Conservation (phyloP, 1,140 invertebrate species). For the Lepidurus apus region DNA sequence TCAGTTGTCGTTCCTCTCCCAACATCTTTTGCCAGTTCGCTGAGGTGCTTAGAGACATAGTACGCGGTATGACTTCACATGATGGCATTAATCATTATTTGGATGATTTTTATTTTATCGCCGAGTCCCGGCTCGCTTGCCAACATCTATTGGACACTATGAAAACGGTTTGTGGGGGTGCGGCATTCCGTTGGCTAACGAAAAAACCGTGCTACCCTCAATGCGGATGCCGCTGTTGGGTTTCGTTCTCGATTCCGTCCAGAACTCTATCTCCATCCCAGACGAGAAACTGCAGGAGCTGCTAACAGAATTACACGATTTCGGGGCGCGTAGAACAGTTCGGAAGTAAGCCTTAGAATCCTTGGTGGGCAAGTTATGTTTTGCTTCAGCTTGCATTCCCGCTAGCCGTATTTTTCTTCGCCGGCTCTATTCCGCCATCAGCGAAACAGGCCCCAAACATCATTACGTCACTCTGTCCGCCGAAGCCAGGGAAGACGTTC, state of each 20-base stretch:
- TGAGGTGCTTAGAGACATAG: background rate
- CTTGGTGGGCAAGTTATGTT: background rate
- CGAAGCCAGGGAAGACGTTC: background rate
- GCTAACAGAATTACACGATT: background rate
- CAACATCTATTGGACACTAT: background rate
- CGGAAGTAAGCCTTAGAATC: background rate
- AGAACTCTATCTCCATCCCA: background rate
- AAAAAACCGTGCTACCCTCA: background rate
- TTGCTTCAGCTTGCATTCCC: background rate
- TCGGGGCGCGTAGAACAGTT: background rate
- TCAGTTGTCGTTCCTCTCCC: background rate
- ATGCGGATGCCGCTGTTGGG: background rate
- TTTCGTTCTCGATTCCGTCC: background rate
- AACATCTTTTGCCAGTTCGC: background rate
- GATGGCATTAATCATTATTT: background rate
- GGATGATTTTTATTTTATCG: background rate
- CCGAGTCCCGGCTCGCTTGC: background rate
- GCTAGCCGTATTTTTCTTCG: slow-evolving; percentile 4
- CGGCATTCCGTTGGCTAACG: background rate
- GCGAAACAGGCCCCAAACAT: background rate
- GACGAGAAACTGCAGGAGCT: background rate
- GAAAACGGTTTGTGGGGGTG: background rate
- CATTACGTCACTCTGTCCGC: background rate
- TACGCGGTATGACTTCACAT: background rate
- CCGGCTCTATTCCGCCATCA: background rate